Evolutionary conservation across 1,140 invertebrate species (phyloP).

Genomic region (Drosophila arizonae): DNA sequence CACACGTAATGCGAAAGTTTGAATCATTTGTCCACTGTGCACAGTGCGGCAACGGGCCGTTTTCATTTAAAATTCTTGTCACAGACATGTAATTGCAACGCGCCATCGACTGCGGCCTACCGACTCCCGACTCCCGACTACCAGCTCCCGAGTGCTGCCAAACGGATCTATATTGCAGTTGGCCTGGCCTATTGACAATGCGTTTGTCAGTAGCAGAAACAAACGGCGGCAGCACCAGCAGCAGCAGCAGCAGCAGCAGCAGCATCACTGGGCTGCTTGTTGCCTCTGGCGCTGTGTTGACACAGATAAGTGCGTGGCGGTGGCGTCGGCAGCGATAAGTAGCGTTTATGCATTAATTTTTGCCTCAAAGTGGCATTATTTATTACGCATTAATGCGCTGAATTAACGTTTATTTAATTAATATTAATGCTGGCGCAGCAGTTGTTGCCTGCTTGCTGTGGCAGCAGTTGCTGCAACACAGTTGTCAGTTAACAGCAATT

Average conservation of each 20-base stretch:
- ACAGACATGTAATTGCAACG: constrained; percentile 78
- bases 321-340: constrained; percentile 70
- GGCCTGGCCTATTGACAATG: constrained; percentile 68
- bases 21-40: constrained; percentile 77
- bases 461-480: constrained; percentile 21
- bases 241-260: constrained; percentile 2
- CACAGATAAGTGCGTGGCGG: constrained; percentile 78
- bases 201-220: constrained; percentile 59
- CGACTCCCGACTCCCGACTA: constrained; percentile 28
- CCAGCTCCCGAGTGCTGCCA: constrained; percentile 31
- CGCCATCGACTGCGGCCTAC: constrained; percentile 36
- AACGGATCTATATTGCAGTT: constrained; percentile 66
- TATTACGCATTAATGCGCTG: constrained; percentile 80
- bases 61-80: constrained; percentile 82
- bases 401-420: constrained; percentile 82
- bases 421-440: constrained; percentile 72
- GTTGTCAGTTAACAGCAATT: constrained; percentile 39
- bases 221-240: constrained; percentile 10
- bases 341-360: constrained; percentile 82
- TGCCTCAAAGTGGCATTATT: constrained; percentile 78
- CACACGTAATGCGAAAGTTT: constrained; percentile 81
- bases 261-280: constrained; percentile 13
- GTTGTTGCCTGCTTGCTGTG: constrained; percentile 15
- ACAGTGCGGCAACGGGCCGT: constrained; percentile 53
- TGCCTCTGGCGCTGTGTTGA: constrained; percentile 68